A percentile compares a stretch with the other conserved stretches of the same genome.
These are phyloP conservation scores for Latrodectus hesperus DNA, from an alignment of 2,888 invertebrate genomes.

Conservation along the genomic window DNA sequence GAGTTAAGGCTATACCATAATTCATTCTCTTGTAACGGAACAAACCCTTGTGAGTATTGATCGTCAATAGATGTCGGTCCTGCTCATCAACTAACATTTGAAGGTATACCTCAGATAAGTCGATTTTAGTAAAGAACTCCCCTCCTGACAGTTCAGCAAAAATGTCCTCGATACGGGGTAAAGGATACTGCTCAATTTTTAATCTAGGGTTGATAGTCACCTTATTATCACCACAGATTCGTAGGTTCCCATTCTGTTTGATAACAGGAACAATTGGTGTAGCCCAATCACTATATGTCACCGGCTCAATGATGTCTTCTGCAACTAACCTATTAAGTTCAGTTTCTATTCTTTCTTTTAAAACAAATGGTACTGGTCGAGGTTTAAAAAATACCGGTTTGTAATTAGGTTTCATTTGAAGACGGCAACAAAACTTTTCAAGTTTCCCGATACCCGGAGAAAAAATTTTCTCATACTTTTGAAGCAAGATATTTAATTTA, in stretches of 20 bases:
- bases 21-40: constrained; percentile 73
- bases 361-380: neutral
- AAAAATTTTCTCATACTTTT: neutral
- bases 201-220: constrained; percentile 71
- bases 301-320: neutral
- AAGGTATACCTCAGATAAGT: constrained; percentile 73
- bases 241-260: neutral
- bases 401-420: neutral
- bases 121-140: too few species aligned
- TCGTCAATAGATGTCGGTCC: constrained; percentile 72
- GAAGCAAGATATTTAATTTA: neutral
- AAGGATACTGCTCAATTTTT: constrained; percentile 72
- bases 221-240: constrained; percentile 73
- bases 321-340: neutral
- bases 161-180: constrained; percentile 71
- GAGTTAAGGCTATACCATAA: constrained; percentile 73
- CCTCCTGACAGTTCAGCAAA: constrained; percentile 70
- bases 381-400: constrained; percentile 3
- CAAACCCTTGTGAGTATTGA: constrained; percentile 74
- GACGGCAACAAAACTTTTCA: neutral
- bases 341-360: neutral
- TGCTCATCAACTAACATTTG: constrained; percentile 73
- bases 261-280: constrained; percentile 5
- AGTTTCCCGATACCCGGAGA: neutral
- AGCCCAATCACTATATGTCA: neutral